Conservation (phyloP, 1,140 invertebrate genomes). For the Cyphomyrmex costatus region DNA sequence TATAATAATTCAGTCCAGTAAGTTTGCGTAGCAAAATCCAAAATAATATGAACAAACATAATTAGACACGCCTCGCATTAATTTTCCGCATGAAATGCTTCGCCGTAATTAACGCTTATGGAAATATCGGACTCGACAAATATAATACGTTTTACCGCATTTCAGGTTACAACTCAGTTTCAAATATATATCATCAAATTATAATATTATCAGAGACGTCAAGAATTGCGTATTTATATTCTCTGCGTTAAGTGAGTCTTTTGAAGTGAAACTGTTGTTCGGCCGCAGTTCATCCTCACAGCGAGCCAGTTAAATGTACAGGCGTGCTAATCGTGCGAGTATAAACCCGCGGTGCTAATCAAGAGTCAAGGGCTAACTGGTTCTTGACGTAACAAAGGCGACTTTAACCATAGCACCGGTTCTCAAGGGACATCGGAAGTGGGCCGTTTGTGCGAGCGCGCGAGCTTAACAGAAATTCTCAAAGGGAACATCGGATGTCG, state of each 20-base stretch:
- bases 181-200: too few relatives aligned
- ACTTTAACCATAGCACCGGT: slow-evolving; percentile 8
- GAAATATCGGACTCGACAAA: background rate
- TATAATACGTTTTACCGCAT: background rate
- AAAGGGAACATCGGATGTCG: slow-evolving; percentile 59
- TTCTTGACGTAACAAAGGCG: slow-evolving; percentile 54
- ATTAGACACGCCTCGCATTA: slow-evolving; percentile 6
- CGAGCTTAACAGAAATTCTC: slow-evolving; percentile 54
- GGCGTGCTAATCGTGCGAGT: slow-evolving; percentile 35
- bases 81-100: background rate
- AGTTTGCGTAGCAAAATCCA: slow-evolving; percentile 21
- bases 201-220: background rate
- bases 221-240: background rate
- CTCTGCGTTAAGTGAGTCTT: background rate
- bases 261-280: background rate
- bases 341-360: slow-evolving; percentile 27
- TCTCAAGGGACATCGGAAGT: slow-evolving; percentile 51
- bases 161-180: background rate
- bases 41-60: slow-evolving; percentile 40
- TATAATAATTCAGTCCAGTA: slow-evolving; percentile 54
- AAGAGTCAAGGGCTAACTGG: slow-evolving; percentile 31
- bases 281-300: background rate
- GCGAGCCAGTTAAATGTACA: background rate
- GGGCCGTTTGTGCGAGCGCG: slow-evolving; percentile 46
- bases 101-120: background rate